Evolutionary conservation across 2,797 vertebrate species (phyloP).

Genomic region (Mormyrus proboscirostris): DNA sequence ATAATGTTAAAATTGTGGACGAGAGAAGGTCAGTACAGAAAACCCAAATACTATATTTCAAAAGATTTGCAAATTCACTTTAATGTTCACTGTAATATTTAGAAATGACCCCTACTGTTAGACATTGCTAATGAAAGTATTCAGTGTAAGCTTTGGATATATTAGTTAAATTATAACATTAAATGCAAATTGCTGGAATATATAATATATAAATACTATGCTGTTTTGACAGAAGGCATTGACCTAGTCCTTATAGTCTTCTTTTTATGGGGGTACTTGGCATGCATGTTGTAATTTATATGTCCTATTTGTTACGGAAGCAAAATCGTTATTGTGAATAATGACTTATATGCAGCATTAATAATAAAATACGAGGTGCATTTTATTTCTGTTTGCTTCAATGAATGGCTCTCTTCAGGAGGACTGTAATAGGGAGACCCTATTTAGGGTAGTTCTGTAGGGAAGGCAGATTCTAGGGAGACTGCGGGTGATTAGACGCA

Average conservation of each 20-base stretch:
- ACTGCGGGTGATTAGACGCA: neutral
- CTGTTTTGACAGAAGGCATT: neutral
- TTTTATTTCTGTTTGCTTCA: neutral
- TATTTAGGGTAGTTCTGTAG: neutral
- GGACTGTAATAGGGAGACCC: neutral
- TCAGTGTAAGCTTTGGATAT: neutral
- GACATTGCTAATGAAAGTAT: neutral
- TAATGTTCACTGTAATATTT: neutral
- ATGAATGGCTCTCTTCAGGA: neutral
- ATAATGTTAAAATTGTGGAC: neutral
- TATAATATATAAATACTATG: neutral
- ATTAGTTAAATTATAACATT: neutral
- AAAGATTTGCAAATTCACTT: neutral
- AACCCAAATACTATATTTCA: neutral
- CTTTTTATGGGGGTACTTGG: neutral
- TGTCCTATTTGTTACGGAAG: neutral
- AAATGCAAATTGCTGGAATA: neutral
- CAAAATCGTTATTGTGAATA: neutral
- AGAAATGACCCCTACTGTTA: neutral
- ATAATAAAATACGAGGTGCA: neutral
- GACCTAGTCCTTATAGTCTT: neutral
- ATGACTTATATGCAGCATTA: neutral
- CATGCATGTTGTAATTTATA: neutral
- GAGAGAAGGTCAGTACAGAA: neutral
- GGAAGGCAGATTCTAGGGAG: neutral